Conservation (phyloP, 2,888 invertebrate genomes). For the Archaeoteleia sp. region DNA sequence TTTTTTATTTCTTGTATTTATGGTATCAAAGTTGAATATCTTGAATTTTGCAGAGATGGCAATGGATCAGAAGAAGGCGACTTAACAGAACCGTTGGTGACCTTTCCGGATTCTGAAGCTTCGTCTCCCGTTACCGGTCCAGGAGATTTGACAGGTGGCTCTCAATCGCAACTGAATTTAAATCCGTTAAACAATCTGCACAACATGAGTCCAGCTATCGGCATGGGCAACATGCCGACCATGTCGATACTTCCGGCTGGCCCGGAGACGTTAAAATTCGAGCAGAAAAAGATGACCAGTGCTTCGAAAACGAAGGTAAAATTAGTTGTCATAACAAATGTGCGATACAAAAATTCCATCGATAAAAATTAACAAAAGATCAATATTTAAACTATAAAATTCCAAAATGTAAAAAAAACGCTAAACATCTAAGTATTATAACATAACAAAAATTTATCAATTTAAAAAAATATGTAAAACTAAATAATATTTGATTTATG, state of each 20-base stretch:
- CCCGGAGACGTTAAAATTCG: constrained; percentile 85
- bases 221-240: constrained; percentile 67
- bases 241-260: constrained; percentile 66
- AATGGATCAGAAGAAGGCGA: constrained; percentile 67
- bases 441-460: too few species aligned
- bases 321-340: too few species aligned
- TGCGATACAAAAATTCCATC: not conserved
- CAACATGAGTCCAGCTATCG: constrained; percentile 65
- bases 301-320: constrained; percentile 85
- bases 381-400: not conserved
- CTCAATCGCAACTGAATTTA: constrained; percentile 74
- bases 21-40: too few species aligned
- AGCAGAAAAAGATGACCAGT: constrained; percentile 88
- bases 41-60: constrained; percentile 61
- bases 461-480: too few species aligned
- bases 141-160: constrained; percentile 70
- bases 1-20: too few species aligned
- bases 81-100: constrained; percentile 82
- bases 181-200: constrained; percentile 68
- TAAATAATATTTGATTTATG: too few species aligned
- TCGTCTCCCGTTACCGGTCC: constrained; percentile 78
- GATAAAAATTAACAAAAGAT: not conserved
- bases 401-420: too few species aligned
- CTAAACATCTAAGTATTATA: too few species aligned
- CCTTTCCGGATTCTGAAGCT: constrained; percentile 87